Evolutionary conservation across 2,113 vertebrate species (phyloP), one percentile per base, ranked within the genome.

Genomic region (Thunnus maccoyii): DNA sequence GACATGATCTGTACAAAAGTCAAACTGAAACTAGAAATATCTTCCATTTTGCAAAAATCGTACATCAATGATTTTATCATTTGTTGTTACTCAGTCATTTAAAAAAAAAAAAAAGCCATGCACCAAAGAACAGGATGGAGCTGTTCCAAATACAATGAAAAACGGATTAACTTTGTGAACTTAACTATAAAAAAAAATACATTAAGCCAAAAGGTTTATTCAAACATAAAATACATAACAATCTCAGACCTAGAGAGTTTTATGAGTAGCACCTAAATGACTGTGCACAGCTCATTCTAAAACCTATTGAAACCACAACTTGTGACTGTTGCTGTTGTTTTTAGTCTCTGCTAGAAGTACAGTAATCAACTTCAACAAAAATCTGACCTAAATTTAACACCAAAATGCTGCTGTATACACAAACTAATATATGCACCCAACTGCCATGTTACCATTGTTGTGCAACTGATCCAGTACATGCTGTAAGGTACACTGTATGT

Each of bases 241-340:
- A 60, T 58, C 56, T 77, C 30, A 73, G 22, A 66, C 71, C 25
- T 8, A 4, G 0, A 46, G 58, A 13, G 10, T 14, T 61, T 22
- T 1, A 72, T 63, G 12, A 79, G 20, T 41, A 7, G 8, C 10
- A 76, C 0, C 15, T 32, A 68, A 71, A 70, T 71, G 54, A 73
- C 50, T 61, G 16, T 4, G 44, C 47, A 41, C 2, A 47, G 20
- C n/a, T 76, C 10, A 72, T 78, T 75, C 5, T 36, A 65, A 81
- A 86, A 81, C 65, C 18, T n/a, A 27, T 6, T 17, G 64, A 87
- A 83, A n/a, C 66, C 84, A 73, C 57, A 79, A 44, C 12, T 22
- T 72, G 7, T n/a, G 56, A 51, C 68, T 2, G 50, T 55, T 76
- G 1, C 32, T 22, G 22, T 22, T 7, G 32, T 36, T 25, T 70